phyloP scores from a whole-genome alignment of 2,113 vertebrate genomes.

The Chrysochloris asiatica region DNA sequence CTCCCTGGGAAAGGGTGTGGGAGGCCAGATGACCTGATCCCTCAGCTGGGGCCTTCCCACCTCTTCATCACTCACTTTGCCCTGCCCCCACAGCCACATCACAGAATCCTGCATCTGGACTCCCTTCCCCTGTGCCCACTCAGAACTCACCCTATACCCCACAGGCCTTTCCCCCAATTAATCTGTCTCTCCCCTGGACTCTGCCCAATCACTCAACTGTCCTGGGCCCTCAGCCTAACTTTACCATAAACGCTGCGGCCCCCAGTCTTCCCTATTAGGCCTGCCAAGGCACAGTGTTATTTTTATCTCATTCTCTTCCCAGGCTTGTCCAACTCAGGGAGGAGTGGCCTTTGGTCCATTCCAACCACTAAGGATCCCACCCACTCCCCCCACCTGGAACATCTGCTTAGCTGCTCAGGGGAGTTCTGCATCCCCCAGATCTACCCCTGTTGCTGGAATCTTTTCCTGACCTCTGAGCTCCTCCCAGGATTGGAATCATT shows the following conservation, averaged over 20 bases:
- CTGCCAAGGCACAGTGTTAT: constrained; percentile 62
- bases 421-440: background rate
- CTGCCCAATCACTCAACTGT: constrained; percentile 22
- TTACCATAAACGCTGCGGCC: constrained; percentile 54
- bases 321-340: constrained; percentile 14
- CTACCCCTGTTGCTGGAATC: background rate
- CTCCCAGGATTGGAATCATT: background rate
- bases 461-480: background rate
- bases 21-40: constrained; percentile 16
- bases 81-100: background rate
- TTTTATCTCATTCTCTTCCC: constrained; percentile 68
- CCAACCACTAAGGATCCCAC: background rate
- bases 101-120: background rate
- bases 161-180: background rate
- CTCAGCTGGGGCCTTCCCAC: background rate
- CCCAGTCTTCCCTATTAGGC: constrained; percentile 73
- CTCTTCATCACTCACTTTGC: background rate
- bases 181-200: no score
- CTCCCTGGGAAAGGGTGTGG: background rate
- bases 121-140: background rate
- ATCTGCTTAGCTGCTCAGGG: constrained; percentile 11
- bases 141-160: background rate
- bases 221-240: constrained; percentile 2
- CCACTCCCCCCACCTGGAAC: constrained; percentile 20
- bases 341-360: constrained; percentile 21